phyloP scores from a whole-genome alignment of 2,113 vertebrate genomes.

The Alosa alosa region DNA sequence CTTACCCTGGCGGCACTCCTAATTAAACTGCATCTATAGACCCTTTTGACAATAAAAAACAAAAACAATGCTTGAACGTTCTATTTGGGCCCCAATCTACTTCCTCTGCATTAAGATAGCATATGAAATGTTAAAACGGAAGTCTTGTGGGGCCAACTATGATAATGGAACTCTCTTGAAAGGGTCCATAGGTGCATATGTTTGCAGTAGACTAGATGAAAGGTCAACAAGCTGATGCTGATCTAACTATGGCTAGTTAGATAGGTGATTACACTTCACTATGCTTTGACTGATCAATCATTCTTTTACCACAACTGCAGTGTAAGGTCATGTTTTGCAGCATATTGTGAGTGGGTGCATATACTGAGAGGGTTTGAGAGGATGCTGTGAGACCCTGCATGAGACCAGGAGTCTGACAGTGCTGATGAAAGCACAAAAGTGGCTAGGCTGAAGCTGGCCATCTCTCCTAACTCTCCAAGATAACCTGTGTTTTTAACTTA shows the following conservation, averaged over 20 bases:
- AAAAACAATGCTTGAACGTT: too few relatives aligned
- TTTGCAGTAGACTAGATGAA: neutral
- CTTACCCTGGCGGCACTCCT: neutral
- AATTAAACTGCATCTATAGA: neutral
- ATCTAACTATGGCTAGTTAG: neutral
- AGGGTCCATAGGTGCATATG: neutral
- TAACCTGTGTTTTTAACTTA: neutral
- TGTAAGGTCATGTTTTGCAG: neutral
- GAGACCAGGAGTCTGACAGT: neutral
- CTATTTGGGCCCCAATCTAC: too few relatives aligned
- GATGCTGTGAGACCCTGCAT: neutral
- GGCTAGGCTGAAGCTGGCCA: neutral
- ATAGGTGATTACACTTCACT: neutral
- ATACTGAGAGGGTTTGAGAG: too few relatives aligned
- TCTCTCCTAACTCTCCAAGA: neutral
- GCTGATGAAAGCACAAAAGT: neutral
- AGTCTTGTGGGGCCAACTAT: too few relatives aligned
- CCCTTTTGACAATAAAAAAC: too few relatives aligned
- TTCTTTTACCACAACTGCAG: neutral
- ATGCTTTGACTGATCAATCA: neutral
- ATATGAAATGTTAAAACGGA: too few relatives aligned
- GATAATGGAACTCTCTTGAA: too few relatives aligned
- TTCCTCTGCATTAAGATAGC: too few relatives aligned
- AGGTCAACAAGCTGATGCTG: neutral
- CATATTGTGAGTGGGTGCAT: neutral